Percentiles rank a stretch among this genome's conserved stretches.
Conservation (phyloP, 1,140 invertebrate species). For the Telenomus remus region DNA sequence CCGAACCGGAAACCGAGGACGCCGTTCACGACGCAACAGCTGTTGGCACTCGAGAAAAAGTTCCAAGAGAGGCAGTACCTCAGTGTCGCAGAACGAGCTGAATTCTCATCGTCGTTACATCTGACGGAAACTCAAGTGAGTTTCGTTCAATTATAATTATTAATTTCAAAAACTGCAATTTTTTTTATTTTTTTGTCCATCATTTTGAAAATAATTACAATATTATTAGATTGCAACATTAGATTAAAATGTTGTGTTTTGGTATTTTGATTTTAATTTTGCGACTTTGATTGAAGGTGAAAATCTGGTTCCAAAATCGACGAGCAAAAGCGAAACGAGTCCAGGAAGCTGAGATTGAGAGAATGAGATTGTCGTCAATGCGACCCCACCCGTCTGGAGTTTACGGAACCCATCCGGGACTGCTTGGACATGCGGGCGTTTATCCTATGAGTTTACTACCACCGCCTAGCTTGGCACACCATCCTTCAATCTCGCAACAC, state of each 20-base stretch:
- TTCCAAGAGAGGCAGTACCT: slow-evolving; percentile 97
- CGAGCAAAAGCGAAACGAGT: slow-evolving; percentile 95
- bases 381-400: slow-evolving; percentile 72
- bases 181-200: no score
- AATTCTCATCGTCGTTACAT: slow-evolving; percentile 94
- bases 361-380: slow-evolving; percentile 85
- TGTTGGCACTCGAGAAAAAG: slow-evolving; percentile 95
- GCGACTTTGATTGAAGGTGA: slow-evolving; percentile 86
- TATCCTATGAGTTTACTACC: slow-evolving; percentile 69
- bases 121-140: slow-evolving; percentile 95
- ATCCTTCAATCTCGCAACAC: slow-evolving; percentile 65
- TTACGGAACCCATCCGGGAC: slow-evolving; percentile 71
- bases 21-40: slow-evolving; percentile 97
- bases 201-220: neutral
- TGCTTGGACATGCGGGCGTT: slow-evolving; percentile 62
- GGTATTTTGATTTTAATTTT: no score
- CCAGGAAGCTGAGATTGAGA: slow-evolving; percentile 95
- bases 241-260: no score
- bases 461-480: slow-evolving; percentile 62
- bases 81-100: slow-evolving; percentile 96
- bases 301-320: slow-evolving; percentile 99
- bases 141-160: slow-evolving; percentile 5
- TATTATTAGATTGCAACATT: no score
- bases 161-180: neutral
- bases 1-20: slow-evolving; percentile 97